Evolutionary conservation across 2,888 invertebrate species (phyloP).

Genomic region (Sphecodes monilicornis): DNA sequence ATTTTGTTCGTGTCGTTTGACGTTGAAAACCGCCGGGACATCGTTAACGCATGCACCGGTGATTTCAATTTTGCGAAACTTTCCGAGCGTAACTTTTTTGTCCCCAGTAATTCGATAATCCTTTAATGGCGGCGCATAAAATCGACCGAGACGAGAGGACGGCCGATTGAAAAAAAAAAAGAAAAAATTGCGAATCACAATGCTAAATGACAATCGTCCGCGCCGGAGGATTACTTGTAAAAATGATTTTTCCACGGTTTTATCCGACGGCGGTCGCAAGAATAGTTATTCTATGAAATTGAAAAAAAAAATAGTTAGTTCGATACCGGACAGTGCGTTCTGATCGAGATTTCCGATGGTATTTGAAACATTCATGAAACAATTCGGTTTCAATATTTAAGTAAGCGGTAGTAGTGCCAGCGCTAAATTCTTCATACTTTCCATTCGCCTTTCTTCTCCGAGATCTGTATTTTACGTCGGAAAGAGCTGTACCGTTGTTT

Average conservation of each 20-base stretch:
- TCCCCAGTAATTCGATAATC: constrained; percentile 50
- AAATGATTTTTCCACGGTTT: background rate
- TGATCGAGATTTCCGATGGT: background rate
- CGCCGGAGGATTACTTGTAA: background rate
- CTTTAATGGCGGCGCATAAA: constrained; percentile 47
- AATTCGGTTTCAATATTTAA: background rate
- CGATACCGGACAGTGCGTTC: background rate
- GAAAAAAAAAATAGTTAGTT: background rate
- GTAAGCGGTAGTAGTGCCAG: background rate
- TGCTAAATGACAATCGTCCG: background rate
- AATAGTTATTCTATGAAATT: background rate
- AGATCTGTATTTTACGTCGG: too few relatives aligned
- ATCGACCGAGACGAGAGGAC: constrained; percentile 27
- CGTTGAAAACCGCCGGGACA: constrained; percentile 52
- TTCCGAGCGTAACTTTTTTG: constrained; percentile 47
- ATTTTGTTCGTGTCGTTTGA: constrained; percentile 64
- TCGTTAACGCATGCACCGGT: constrained; percentile 49
- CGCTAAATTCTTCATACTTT: background rate
- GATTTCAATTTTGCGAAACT: constrained; percentile 56
- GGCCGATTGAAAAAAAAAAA: background rate
- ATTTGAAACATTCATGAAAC: background rate
- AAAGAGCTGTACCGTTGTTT: background rate
- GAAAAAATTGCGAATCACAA: background rate
- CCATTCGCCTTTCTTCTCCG: background rate
- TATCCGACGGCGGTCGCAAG: background rate